Evolutionary conservation across 2,113 vertebrate species (phyloP), one percentile per base, ranked within the genome.

Genomic region (Hipposideros armiger): DNA sequence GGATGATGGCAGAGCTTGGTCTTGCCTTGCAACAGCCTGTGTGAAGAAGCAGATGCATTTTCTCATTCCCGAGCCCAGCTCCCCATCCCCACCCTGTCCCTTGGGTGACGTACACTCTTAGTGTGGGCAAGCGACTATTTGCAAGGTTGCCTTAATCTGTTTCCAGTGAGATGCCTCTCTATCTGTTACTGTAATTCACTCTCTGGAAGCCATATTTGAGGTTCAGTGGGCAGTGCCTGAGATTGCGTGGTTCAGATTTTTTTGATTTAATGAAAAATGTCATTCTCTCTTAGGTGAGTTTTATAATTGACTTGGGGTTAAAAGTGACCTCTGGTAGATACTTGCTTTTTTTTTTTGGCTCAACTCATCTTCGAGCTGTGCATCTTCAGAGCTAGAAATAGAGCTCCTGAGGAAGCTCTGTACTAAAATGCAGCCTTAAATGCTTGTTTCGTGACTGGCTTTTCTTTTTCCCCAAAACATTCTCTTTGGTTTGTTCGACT

Each of bases 371-470:
- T 90, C 42, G 45, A 45, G 80, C 54, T 91, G n/a, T 90, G 83
- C 78, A 94, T 83, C 81, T 56, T 95, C 47, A 58, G 60, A 96
- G 70, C 45, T 56, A 83, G 86, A 96, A 93, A 84, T 84, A 96
- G 87, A 47, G 28, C 22, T 85, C 66, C 90, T 28, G 22, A 81
- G 67, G 69, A 77, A 82, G 30, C 69, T 58, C 26, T 13, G 45
- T 42, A 64, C 93, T 88, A 87, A 97, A 96, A 66, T 74, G 95
- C 88, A 92, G 81, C 16, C 90, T 86, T 73, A 77, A 45, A 93
- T 96, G 89, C 87, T 90, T 17, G 32, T 91, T 95, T 97, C 92
- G 50, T 96, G 94, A 97, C 92, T 85, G 4, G 60, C 52, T 83
- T 83, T 60, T 45, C 73, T 84, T 66, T 32, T 50, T 7, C 67